Percentiles rank a stretch among this genome's conserved stretches.
phyloP scores from a whole-genome alignment of 1,140 invertebrate species.

The Carcinoscorpius rotundicauda region DNA sequence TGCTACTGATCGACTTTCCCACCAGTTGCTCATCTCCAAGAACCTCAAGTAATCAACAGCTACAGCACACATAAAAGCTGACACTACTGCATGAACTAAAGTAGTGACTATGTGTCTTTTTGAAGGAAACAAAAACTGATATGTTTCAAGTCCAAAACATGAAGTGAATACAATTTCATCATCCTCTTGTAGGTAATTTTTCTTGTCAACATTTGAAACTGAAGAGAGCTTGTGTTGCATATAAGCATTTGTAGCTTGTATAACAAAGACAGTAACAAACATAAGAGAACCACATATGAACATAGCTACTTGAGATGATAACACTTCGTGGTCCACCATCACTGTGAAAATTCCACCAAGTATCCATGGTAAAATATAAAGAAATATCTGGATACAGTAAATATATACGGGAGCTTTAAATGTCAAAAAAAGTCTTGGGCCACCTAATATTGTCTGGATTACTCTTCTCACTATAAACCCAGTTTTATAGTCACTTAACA shows the following conservation, averaged over 20 bases:
- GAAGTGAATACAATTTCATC: not conserved
- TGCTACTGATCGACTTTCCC: slow-evolving; percentile 26
- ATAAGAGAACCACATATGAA: slow-evolving; percentile 2
- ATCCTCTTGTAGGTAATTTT: not conserved
- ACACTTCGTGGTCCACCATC: not conserved
- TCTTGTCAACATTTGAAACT: not conserved
- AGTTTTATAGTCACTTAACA: slow-evolving; percentile 37
- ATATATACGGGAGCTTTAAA: slow-evolving; percentile 32
- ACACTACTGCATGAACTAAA: slow-evolving; percentile 29
- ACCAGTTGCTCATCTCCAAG: too few relatives aligned
- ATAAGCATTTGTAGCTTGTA: not conserved
- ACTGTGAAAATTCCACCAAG: not conserved
- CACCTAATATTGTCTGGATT: slow-evolving; percentile 36
- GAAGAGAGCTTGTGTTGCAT: not conserved
- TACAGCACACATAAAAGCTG: slow-evolving; percentile 29
- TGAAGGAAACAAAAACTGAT: slow-evolving; percentile 29
- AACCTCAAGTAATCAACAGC: too few relatives aligned
- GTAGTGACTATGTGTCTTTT: slow-evolving; percentile 32
- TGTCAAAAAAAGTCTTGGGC: slow-evolving; percentile 30
- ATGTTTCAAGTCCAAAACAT: slow-evolving; percentile 2
- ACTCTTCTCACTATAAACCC: slow-evolving; percentile 35
- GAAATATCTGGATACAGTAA: slow-evolving; percentile 29
- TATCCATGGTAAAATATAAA: slow-evolving; percentile 13
- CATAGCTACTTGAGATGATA: not conserved
- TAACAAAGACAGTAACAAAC: not conserved